phyloP scores from a whole-genome alignment of 2,888 invertebrate species.

The Chrysolina oricalcia region DNA sequence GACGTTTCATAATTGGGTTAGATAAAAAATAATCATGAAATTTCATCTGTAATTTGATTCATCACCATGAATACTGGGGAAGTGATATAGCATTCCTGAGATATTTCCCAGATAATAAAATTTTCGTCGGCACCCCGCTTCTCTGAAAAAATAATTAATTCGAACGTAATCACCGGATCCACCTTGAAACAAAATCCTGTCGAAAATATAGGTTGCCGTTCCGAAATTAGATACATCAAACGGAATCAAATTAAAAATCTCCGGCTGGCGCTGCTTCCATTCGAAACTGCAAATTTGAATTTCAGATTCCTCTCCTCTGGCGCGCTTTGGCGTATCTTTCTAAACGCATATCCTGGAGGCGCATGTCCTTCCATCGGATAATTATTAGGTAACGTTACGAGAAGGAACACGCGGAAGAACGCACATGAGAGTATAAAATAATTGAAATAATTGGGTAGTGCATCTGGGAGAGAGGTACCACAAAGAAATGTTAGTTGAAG shows the following conservation, averaged over 20 bases:
- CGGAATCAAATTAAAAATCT: conserved; percentile 25
- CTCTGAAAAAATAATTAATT: not conserved
- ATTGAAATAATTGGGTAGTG: not conserved
- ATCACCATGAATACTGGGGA: no score
- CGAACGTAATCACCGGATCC: not conserved
- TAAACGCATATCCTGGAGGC: conserved; percentile 6
- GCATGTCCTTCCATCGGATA: not conserved
- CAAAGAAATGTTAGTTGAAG: not conserved
- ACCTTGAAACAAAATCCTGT: not conserved
- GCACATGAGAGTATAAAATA: not conserved
- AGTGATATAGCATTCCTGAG: no score
- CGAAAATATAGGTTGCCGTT: conserved; percentile 9
- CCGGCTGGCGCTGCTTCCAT: conserved; percentile 6
- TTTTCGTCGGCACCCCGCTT: not conserved
- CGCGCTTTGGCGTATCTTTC: conserved; percentile 1
- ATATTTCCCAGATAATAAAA: not conserved
- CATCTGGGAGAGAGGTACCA: not conserved
- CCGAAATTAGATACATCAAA: conserved; percentile 10
- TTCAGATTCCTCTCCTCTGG: conserved; percentile 5
- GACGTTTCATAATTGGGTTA: no score
- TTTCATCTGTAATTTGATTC: no score
- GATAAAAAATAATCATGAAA: no score
- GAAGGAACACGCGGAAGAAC: not conserved
- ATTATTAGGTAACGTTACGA: conserved; percentile 2
- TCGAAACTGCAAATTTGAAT: conserved; percentile 18